Conservation (phyloP, 1,140 invertebrate species). For the Orius insidiosus region DNA sequence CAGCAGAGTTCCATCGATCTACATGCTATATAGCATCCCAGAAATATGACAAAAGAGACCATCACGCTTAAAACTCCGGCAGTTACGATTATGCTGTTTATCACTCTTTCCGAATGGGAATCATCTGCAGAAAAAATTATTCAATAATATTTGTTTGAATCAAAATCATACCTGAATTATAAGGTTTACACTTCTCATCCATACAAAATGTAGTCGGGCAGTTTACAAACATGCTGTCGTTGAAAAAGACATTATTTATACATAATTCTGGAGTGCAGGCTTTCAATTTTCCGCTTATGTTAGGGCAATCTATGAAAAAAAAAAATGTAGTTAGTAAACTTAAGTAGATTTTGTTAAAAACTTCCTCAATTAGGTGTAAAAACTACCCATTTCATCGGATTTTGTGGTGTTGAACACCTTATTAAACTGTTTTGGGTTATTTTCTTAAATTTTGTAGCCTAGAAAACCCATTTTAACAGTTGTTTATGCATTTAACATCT, state of each 20-base stretch:
- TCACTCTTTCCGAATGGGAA: background rate
- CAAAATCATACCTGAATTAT: background rate
- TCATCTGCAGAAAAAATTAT: background rate
- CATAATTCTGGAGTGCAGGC: background rate
- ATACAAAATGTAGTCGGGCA: background rate
- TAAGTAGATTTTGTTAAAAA: too few relatives aligned
- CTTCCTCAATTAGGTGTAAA: too few relatives aligned
- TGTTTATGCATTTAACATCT: too few relatives aligned
- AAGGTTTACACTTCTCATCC: too few relatives aligned
- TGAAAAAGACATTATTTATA: slow-evolving; percentile 1
- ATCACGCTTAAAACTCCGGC: slow-evolving; percentile 22
- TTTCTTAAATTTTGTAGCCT: too few relatives aligned
- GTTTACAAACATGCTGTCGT: background rate
- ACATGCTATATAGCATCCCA: slow-evolving; percentile 22
- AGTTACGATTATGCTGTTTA: slow-evolving; percentile 19
- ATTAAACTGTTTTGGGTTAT: too few relatives aligned
- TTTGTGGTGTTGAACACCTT: too few relatives aligned
- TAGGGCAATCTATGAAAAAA: background rate
- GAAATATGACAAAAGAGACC: slow-evolving; percentile 23
- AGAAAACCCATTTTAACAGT: too few relatives aligned
- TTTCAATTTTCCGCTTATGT: background rate
- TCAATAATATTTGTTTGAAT: background rate
- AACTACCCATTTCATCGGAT: too few relatives aligned
- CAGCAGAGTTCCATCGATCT: slow-evolving; percentile 19
- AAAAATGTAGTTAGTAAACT: too few relatives aligned